Base-by-base conservation (phyloP, 2,113 vertebrate genomes). In the Bagarius yarrelli region DNA sequence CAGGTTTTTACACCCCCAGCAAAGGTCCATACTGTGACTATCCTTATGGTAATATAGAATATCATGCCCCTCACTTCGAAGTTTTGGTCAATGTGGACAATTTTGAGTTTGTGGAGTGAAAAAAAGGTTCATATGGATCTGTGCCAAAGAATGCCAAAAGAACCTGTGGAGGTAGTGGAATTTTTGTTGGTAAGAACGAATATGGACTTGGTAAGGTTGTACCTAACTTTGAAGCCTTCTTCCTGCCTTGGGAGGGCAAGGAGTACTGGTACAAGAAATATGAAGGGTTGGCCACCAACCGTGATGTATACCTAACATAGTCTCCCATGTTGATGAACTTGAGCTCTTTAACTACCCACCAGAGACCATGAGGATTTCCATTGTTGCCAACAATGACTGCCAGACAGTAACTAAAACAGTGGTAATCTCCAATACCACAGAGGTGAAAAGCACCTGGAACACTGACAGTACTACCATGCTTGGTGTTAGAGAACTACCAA, bases 171-270 rank as follows among this genome's bases (percentile, higher is more conserved):
- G 87, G 88, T 0, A 83, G 72, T 2, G 79, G 78, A 23, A 88
- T 90, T 79, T 94, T 85, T 0, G 91, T 93, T 8, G 92, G 93
- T 0, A 93, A 92, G 86, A 93, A 93, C 87, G 92, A 92, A 84
- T 94, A 93, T 0, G 92, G 92, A 0, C 90, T 94, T 0, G 93
- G 93, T 23, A 94, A 94, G 80, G 92, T 94, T 2, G 91, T 92
- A 4, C 82, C 90, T 2, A 83, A 90, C 83, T 89, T 89, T 9
- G 82, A 91, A 30, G 91, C 92, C 2, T 93, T 94, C 87, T 94
- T 94, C 85, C 60, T 93, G 73, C 92, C 92, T 3, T 92, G 90
- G 89, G 91, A 93, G 40, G 92, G 93, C 0, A 86, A 92, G 15
- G 92, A 93, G 85, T 92, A 92, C 36, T 94, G 91, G 91, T 93